Conservation (phyloP, 2,113 vertebrate genomes). For the Cisticola juncidis region DNA sequence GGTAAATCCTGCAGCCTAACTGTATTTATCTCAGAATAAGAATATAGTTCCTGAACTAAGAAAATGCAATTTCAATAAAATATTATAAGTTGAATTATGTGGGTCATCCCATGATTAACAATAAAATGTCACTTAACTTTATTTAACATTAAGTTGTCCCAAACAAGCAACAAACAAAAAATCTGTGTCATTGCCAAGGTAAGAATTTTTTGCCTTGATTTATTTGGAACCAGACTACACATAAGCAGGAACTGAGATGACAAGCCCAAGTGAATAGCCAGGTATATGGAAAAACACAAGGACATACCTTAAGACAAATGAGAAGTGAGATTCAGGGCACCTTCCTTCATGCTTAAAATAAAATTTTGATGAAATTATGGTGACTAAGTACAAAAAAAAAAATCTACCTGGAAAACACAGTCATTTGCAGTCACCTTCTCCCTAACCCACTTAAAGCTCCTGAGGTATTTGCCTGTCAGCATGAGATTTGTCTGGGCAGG, state of each 20-base stretch:
- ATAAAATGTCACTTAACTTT: not conserved
- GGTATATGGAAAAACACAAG: not conserved
- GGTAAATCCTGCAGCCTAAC: not conserved
- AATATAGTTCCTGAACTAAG: not conserved
- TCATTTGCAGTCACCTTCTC: not conserved
- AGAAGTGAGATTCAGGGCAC: not conserved
- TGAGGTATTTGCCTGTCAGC: not conserved
- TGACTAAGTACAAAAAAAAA: not conserved
- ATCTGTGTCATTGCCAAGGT: not conserved
- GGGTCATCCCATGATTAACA: not conserved
- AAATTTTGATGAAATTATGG: not conserved
- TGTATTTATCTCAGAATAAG: not conserved
- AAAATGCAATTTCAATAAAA: not conserved
- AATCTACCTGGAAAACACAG: not conserved
- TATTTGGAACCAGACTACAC: not conserved
- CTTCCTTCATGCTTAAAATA: conserved; percentile 15
- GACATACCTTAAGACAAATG: not conserved
- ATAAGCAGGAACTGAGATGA: not conserved
- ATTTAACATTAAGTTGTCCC: not conserved
- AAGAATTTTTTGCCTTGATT: not conserved
- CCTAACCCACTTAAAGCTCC: not conserved
- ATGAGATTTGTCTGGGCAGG: not conserved
- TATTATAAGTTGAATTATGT: not conserved
- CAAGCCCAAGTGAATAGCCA: not conserved
- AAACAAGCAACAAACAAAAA: not conserved